Percentiles rank a stretch among this genome's conserved stretches.
Evolutionary conservation across 2,113 vertebrate genomes (phyloP).

Genomic region (Tenebrosternarchus preto): DNA sequence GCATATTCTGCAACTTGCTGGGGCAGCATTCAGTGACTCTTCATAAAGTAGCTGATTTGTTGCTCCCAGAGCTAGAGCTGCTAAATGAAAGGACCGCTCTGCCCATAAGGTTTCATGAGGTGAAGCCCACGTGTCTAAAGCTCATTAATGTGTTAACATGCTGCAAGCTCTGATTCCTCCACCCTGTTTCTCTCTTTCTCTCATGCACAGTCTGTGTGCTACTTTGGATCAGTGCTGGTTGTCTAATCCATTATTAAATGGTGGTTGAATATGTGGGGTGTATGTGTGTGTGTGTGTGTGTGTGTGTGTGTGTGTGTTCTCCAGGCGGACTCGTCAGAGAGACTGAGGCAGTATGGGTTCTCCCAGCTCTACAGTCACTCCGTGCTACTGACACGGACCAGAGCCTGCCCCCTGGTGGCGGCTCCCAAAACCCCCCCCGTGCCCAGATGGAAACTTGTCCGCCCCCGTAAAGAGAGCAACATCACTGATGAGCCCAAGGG

Average conservation of each 20-base stretch:
- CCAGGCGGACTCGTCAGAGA: slow-evolving; percentile 83
- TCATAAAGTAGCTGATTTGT: background rate
- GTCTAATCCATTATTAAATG: slow-evolving; percentile 57
- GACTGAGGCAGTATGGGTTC: slow-evolving; percentile 81
- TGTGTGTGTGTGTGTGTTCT: slow-evolving; percentile 34
- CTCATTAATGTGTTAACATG: slow-evolving; percentile 26
- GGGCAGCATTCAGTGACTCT: background rate
- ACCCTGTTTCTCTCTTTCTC: background rate
- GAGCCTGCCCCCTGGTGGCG: slow-evolving; percentile 76
- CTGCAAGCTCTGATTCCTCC: background rate
- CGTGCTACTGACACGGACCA: slow-evolving; percentile 80
- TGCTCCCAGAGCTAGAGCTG: background rate
- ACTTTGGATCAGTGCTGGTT: slow-evolving; percentile 56
- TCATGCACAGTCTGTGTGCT: slow-evolving; percentile 44
- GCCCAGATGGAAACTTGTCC: slow-evolving; percentile 84
- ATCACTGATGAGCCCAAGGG: slow-evolving; percentile 84
- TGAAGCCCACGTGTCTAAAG: background rate
- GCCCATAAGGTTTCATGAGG: background rate
- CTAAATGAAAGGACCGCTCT: background rate
- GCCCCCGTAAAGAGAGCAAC: slow-evolving; percentile 72
- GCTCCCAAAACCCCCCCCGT: slow-evolving; percentile 67
- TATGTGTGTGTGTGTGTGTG: slow-evolving; percentile 27
- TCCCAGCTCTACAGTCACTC: slow-evolving; percentile 81
- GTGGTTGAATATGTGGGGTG: slow-evolving; percentile 2
- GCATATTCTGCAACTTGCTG: background rate